Base-by-base conservation (phyloP, 2,113 vertebrate genomes). In the Caranx melampygus region DNA sequence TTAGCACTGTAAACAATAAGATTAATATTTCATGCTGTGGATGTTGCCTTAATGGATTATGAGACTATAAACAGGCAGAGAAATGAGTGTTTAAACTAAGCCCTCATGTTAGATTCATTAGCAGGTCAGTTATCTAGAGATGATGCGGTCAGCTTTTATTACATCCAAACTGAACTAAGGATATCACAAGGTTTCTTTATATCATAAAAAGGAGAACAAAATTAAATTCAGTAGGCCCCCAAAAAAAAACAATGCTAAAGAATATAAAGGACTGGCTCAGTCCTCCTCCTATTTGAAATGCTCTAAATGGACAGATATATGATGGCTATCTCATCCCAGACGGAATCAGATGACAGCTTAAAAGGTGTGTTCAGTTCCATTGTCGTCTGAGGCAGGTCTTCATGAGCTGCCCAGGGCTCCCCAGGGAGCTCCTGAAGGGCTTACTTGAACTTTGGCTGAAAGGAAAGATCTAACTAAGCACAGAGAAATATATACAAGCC, bases 11-110 rank as follows among this genome's bases (percentile, higher is more conserved):
- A 89, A 88, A 91, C 74, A 88, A 37, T 47, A 63, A 78, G 72
- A 84, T 87, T 91, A 85, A 91, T 91, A 87, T 87, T 85, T 91
- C 70, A 90, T 87, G 82, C 77, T 83, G 42, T 64, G 60, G 78
- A 60, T 20, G 4, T 72, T 76, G 69, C 72, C 87, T 82, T 82
- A 91, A 89, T 88, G 80, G 82, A 88, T 90, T 72, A 85, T 81
- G 82, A 62, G 59, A 84, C 59, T 44, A 49, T 82, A 75, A 75
- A 77, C 79, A 61, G 51, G 40, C 34, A 62, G 59, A 42, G 35
- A 65, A 72, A 86, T 68, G 14, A 61, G 44, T 64, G 75, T 85
- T 78, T 81, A 78, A 91, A 82, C 49, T 21, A 57, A 86, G 72
- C 83, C 73, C 71, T 89, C 62, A 59, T 2, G n/a, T 62, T 65